Evolutionary conservation across 1,140 invertebrate species (phyloP).

Genomic region (Chymomyza costata): DNA sequence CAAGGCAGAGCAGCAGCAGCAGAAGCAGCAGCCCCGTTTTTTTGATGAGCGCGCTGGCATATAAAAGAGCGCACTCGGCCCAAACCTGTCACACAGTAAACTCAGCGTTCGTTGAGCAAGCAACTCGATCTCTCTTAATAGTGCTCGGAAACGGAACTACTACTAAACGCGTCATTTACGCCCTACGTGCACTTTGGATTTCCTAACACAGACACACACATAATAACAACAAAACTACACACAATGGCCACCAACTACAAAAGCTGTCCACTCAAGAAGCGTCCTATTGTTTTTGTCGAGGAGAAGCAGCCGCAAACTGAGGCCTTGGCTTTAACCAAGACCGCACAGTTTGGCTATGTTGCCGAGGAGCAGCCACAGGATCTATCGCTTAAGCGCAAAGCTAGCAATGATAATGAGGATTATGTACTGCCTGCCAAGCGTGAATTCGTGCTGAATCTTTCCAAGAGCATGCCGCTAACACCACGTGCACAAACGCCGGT

Average conservation of each 20-base stretch:
- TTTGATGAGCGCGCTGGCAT: constrained; percentile 35
- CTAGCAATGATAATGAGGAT: constrained; percentile 41
- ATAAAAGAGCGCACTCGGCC: constrained; percentile 61
- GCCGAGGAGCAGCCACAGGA: constrained; percentile 82
- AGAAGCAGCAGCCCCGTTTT: constrained; percentile 23
- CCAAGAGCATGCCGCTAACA: constrained; percentile 49
- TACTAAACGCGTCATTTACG: constrained; percentile 1
- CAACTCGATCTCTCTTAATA: constrained; percentile 36
- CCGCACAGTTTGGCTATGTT: constrained; percentile 20
- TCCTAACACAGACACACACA: too few species aligned
- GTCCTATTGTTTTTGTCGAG: constrained; percentile 82
- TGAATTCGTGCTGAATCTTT: constrained; percentile 66
- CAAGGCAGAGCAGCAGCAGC: constrained; percentile 20
- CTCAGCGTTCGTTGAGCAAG: constrained; percentile 67
- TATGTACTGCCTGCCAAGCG: constrained; percentile 54
- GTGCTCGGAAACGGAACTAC: constrained; percentile 28
- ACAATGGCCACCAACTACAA: constrained; percentile 81
- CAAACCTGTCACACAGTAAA: constrained; percentile 74
- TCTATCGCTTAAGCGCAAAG: constrained; percentile 66
- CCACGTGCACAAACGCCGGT: constrained; percentile 21
- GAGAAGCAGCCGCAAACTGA: constrained; percentile 58
- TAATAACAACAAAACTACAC: constrained; percentile 12
- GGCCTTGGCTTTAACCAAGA: constrained; percentile 61
- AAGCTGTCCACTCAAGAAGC: constrained; percentile 92
- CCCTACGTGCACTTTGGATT: too few species aligned